Evolutionary conservation across 2,888 invertebrate species (phyloP), one percentile per base, ranked within the genome.

Genomic region (Hetaerina titia): DNA sequence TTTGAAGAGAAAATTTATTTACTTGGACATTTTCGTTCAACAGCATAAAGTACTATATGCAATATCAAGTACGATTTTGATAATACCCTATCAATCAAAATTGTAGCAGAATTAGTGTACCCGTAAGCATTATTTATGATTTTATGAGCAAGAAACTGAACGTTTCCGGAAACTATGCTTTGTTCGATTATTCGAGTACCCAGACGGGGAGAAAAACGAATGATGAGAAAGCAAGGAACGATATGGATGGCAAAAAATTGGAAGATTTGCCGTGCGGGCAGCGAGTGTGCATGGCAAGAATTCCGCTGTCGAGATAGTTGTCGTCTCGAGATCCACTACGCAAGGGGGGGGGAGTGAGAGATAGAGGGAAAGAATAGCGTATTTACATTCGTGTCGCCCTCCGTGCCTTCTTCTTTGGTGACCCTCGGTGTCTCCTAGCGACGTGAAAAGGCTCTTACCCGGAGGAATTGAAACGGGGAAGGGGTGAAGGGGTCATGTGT

Each of bases 371-470:
- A 57, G 56, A 69, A 22, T 13, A 92, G 56, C 69, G 56, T 92
- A 74, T 92, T 92, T 74, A 56, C 92, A 92, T 92, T 92, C 56
- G 45, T 45, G n/a, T 64, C 22, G 64, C 15, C 90, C 90, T 63
- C 22, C 69, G 22, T 13, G 69, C 69, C 56, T 63, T 22, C 63
- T 25, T 74, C 74, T 25, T 74, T 25, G 8, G 74, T 25, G 74
- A 25, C 74, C 25, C 9, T 6, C 11, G n/a, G 45, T 31, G 69
- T 92, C 56, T 90, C 60, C 31, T 13, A 15, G 63, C 19, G 64
- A 69, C 92, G 92, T 22, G 92, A 45, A 58, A 25, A 17, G 90
- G 31, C 58, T 31, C 90, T 13, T 25, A 25, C 92, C 69, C 31
- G 11, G 15, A 64, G 92, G 92, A 19, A 92, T 69, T 31, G 56